Evolutionary conservation across 2,113 vertebrate species (phyloP), one percentile per base, ranked within the genome.

Genomic region (Numenius arquata): DNA sequence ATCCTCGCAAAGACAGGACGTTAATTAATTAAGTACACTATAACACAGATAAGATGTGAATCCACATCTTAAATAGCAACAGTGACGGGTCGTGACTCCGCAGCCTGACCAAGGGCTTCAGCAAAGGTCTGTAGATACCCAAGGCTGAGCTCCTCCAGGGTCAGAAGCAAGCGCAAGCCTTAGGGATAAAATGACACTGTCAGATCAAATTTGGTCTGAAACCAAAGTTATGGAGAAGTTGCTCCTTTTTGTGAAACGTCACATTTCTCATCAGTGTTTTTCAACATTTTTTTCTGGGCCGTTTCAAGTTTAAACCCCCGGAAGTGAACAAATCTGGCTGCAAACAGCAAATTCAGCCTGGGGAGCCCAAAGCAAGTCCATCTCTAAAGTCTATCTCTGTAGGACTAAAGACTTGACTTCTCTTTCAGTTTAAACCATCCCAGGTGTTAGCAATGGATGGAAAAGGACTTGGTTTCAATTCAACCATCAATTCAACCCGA

Each of bases 111-210:
- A 52, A 6, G 19, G 53, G 90, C 41, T 86, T 17, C 88, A 88
- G 73, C 79, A 93, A 87, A 82, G 48, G 3, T 38, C 62, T 93
- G 53, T 5, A 53, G 30, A 74, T 52, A 40, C 43, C 95, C 95
- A 43, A 91, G 74, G 30, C 40, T 59, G 70, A 92, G 89, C 84
- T 93, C 71, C 80, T 78, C 76, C 82, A 59, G 93, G 59, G 45
- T 85, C 93, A 13, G 52, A 8, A 56, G 77, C 9, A 48, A 48
- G 34, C 41, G 19, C 43, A 19, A 41, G 48, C 7, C 20, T 30
- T 7, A 36, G 53, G 8, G 41, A 29, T 23, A 7, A 65, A 80
- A 71, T 0, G 2, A 76, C 75, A 59, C 40, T 2, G 7, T 25
- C 76, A 27, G 79, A 73, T 38, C 41, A 62, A 30, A 61, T 34